phyloP scores from a whole-genome alignment of 2,888 invertebrate species.

The Augochlorella aurata region DNA sequence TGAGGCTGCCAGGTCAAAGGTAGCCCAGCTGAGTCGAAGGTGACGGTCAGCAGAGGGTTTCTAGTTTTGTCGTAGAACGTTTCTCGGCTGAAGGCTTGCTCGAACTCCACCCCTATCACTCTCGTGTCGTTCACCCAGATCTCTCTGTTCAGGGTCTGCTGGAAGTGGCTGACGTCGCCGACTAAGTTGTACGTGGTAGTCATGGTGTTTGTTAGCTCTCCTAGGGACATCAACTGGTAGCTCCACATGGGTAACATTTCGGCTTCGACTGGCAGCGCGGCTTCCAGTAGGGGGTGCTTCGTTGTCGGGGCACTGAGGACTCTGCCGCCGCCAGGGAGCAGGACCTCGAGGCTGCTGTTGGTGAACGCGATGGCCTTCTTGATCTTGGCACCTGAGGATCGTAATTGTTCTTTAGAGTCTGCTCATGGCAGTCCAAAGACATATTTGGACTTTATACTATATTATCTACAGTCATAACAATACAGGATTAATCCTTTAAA shows the following conservation, averaged over 20 bases:
- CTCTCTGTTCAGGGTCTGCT: conserved; percentile 91
- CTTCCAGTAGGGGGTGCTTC: conserved; percentile 91
- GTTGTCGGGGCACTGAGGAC: conserved; percentile 90
- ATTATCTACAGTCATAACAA: too few relatives aligned
- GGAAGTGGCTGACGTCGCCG: conserved; percentile 92
- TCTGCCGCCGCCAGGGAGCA: conserved; percentile 89
- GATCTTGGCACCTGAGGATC: conserved; percentile 82
- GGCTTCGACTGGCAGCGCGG: conserved; percentile 92
- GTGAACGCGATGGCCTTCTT: conserved; percentile 90
- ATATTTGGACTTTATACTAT: too few relatives aligned
- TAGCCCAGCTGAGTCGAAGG: conserved; percentile 94
- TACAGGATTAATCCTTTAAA: too few relatives aligned
- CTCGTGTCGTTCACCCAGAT: conserved; percentile 95
- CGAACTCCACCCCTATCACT: conserved; percentile 95
- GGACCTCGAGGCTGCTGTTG: conserved; percentile 90
- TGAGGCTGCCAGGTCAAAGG: conserved; percentile 93
- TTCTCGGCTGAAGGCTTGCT: conserved; percentile 94
- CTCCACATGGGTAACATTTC: conserved; percentile 96
- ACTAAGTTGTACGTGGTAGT: conserved; percentile 91
- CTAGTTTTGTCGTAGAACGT: conserved; percentile 94
- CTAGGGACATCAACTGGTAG: conserved; percentile 90
- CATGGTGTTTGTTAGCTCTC: conserved; percentile 90
- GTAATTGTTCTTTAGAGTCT: neutral
- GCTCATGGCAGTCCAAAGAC: too few relatives aligned
- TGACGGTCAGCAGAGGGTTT: conserved; percentile 91